Base-by-base conservation (phyloP, 2,888 invertebrate species). In the Drosophila merina region DNA sequence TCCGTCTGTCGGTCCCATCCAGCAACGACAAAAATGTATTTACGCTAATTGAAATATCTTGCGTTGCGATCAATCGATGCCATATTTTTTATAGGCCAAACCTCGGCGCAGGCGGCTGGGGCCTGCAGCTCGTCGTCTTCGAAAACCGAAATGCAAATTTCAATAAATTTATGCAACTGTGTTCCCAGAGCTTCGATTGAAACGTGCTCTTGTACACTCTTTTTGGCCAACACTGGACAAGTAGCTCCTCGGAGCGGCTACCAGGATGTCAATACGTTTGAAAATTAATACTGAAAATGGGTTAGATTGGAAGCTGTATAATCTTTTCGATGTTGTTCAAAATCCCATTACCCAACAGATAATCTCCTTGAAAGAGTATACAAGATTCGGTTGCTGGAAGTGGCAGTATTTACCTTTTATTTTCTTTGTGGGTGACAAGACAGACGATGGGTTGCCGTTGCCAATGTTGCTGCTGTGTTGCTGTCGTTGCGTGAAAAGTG, bases 21-120 rank as follows among this genome's bases (percentile, higher is more conserved):
- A 74, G 72, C 75, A 84, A 77, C 81, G 77, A 77, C 86, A 88
- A 80, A 85, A 86, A 86, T 86, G 84, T 86, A 88, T 86, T 85
- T 86, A 85, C 88, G 88, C 88, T 85, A 85, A 85, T 85, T 85
- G 88, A 85, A 88, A 85, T 85, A 85, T 88, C 85, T 85, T 74
- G 86, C 85, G 88, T 76, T 84, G 74, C 88, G 88, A 85, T 85
- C 88, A 86, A 85, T 85, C 85, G 85, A 88, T 85, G 84, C 88
- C 86, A 85, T 88, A 88, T 83, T 71, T 77, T 82, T 76, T 76
- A 79, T 84, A 82, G 88, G 83, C 86, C 86, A 83, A 86, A 84
- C 68, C 55, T 57, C 55, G 64, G 59, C 57, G 31, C 40, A 59
- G 33, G 49, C 60, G 40, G 52, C 33, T 57, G 50, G 40, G 20